Base-by-base conservation (phyloP, 2,888 invertebrate genomes). In the Didymodactylos carnosus region DNA sequence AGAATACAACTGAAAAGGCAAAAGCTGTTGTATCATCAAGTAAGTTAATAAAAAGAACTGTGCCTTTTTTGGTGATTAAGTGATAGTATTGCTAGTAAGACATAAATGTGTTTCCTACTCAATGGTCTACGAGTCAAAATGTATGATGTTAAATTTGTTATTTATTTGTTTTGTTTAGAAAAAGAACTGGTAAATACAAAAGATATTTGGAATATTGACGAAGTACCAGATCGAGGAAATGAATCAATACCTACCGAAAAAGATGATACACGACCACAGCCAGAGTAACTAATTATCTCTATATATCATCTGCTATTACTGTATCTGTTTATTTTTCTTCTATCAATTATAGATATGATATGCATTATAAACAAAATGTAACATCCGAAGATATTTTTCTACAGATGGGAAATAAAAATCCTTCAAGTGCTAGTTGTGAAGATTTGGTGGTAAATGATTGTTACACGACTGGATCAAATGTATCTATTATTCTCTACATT, bases 381-480 rank as follows among this genome's bases (percentile, higher is more conserved):
- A 87, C 89, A 13, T 87, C 92, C 0, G 90, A 91, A 82, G 92
- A 94, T 83, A 87, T 92, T 13, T 94, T 88, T 83, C 85, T 94
- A 75, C 84, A 91, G 89, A 89, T 92, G 86, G 89, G 90, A 1
- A 88, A 88, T 76, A 91, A 90, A 82, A 90, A 89, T 0, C 88
- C 89, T 25, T 85, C 88, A 3, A 88, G 90, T 0, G 87, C 90
- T 5, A 91, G 91, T 80, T 92, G 92, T 83, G 93, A 94, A 83
- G 89, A 91, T 82, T 88, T 94, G 83, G 86, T 91, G n/a, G 85
- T 94, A 35, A 86, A 87, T 76, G 13, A n/a, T n/a, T n/a, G n/a
- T n/a, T n/a, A n/a, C n/a, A n/a, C n/a, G n/a, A n/a, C n/a, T n/a
- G n/a, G n/a, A n/a, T n/a, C n/a, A n/a, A n/a, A n/a, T n/a, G n/a